Conservation (phyloP, 2,888 invertebrate species). For the Dolichopus griseipennis region DNA sequence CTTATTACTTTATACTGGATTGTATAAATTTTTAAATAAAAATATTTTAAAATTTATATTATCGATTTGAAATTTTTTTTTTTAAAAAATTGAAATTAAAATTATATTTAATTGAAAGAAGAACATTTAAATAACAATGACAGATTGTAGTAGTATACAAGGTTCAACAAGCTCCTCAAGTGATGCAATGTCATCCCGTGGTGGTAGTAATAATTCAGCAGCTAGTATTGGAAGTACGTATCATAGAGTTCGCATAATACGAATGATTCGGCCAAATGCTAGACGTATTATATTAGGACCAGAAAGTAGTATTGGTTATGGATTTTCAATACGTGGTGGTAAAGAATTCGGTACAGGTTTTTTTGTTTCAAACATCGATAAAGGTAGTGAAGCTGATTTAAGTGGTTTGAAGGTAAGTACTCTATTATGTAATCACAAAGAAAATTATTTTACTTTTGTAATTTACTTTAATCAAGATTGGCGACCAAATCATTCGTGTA, state of each 20-base stretch:
- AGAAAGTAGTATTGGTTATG: slow-evolving; percentile 56
- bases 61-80: no score
- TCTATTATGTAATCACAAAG: neutral
- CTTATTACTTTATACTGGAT: no score
- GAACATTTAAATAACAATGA: slow-evolving; percentile 22
- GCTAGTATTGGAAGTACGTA: slow-evolving; percentile 27
- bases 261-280: slow-evolving; percentile 49
- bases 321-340: slow-evolving; percentile 77
- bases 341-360: slow-evolving; percentile 87
- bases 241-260: slow-evolving; percentile 51
- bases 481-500: slow-evolving; percentile 85
- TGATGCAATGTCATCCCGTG: slow-evolving; percentile 41
- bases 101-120: no score
- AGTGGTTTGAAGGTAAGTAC: slow-evolving; percentile 72
- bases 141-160: slow-evolving; percentile 41
- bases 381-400: slow-evolving; percentile 75
- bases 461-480: slow-evolving; percentile 57
- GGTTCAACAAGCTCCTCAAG: slow-evolving; percentile 41
- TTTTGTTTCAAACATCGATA: slow-evolving; percentile 80
- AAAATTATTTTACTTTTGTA: neutral
- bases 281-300: slow-evolving; percentile 46
- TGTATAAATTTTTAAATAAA: no score
- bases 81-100: no score
- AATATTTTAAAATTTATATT: no score
- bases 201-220: slow-evolving; percentile 17